Evolutionary conservation across 2,888 invertebrate genomes (phyloP).

Genomic region (Eristalis arbustorum): DNA sequence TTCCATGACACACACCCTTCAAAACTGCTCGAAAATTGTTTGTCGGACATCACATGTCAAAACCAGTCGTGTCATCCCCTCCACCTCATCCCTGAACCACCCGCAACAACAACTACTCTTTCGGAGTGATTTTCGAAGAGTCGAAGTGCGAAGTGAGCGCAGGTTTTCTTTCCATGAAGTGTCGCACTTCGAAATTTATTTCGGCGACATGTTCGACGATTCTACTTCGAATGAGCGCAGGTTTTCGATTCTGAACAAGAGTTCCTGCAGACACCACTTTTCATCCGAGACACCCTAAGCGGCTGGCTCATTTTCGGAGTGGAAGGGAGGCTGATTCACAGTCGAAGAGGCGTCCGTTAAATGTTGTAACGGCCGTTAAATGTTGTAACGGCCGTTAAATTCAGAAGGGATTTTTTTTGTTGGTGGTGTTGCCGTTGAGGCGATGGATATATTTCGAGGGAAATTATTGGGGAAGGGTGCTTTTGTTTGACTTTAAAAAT

Average conservation of each 20-base stretch:
- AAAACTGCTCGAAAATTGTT: background rate
- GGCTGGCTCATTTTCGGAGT: background rate
- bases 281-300: background rate
- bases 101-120: background rate
- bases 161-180: too few species aligned
- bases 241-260: background rate
- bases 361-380: background rate
- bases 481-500: too few species aligned
- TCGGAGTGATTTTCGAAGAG: conserved; percentile 1
- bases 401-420: too few species aligned
- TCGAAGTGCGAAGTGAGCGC: background rate
- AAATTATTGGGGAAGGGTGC: too few species aligned
- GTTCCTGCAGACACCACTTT: background rate
- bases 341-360: background rate
- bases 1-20: background rate
- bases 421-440: too few species aligned
- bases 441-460: too few species aligned
- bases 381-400: too few species aligned
- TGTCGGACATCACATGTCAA: background rate
- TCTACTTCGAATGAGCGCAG: background rate
- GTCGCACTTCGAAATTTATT: too few species aligned
- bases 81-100: background rate
- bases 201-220: background rate
- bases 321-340: background rate
- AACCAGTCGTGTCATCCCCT: background rate